These are phyloP conservation scores for Esox niger DNA, from an alignment of 2,113 vertebrate species.

Conservation along the genomic window DNA sequence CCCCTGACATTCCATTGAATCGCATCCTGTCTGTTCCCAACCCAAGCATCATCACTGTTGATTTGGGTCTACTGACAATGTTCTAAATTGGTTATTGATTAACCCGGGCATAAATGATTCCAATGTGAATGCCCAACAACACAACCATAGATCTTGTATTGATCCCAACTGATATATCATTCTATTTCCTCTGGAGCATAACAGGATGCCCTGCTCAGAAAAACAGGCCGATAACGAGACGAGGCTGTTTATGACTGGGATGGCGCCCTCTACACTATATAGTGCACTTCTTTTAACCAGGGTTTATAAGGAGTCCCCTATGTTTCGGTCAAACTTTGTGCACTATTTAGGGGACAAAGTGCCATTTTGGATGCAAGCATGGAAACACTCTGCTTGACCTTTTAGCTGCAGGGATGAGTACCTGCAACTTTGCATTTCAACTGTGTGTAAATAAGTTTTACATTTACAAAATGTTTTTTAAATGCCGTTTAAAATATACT, in stretches of 20 bases:
- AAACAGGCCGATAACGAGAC: constrained; percentile 70
- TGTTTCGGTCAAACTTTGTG: too few species aligned
- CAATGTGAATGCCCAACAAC: constrained; percentile 73
- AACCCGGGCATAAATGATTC: constrained; percentile 72
- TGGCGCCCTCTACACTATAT: too few species aligned
- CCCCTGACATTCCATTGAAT: constrained; percentile 45
- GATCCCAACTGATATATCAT: constrained; percentile 67
- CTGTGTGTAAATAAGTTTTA: constrained; percentile 25
- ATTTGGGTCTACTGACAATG: constrained; percentile 54
- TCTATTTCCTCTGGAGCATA: constrained; percentile 54
- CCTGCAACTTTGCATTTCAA: constrained; percentile 30
- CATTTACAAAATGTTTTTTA: background rate
- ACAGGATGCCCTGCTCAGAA: constrained; percentile 45
- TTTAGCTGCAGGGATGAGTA: constrained; percentile 54
- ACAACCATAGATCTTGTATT: constrained; percentile 71
- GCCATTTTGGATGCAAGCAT: too few species aligned
- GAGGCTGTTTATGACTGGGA: constrained; percentile 60
- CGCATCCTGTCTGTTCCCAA: background rate
- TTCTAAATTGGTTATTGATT: constrained; percentile 80
- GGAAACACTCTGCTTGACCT: constrained; percentile 64
- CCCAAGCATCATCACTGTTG: too few species aligned
- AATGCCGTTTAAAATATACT: too few species aligned
- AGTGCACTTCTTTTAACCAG: too few species aligned
- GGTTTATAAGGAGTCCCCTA: too few species aligned
- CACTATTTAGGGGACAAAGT: too few species aligned